Base-by-base conservation (phyloP, 1,140 invertebrate genomes). In the Mercenaria mercenaria region DNA sequence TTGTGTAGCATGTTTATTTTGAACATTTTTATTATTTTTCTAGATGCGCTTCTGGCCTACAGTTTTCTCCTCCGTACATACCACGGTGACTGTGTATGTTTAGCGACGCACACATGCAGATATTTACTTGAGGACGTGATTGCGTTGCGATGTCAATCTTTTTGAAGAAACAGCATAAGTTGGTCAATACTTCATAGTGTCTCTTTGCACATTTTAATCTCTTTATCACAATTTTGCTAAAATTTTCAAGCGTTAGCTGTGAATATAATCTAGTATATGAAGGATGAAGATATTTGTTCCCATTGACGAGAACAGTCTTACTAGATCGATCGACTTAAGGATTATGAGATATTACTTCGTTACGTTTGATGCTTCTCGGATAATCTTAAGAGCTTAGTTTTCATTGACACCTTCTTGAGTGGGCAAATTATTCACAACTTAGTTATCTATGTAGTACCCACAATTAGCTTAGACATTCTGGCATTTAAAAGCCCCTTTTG, bases 221-320 rank as follows among this genome's bases (percentile, higher is more conserved):
- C 37, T 67, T 88, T 88, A 88, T 88, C 85, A 61, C 67, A 23
- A 79, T 79, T 88, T 88, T 76, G 34, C 56, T 26, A 88, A 59
- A 74, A 41, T 85, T 69, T 39, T 50, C 82, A 74, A 39, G 41
- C 18, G 0, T 32, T 26, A 88, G 56, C 72, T 88, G 72, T 88
- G 52, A 88, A 64, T 47, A 32, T 88, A 88, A 88, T 88, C 85
- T 79, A 76, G 26, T 88, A 84, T 47, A 69, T 20, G 59, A 50
- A 37, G 18, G 56, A 84, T 67, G 23, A 26, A 69, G 69, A 86
- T 74, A 76, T 20, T 86, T 50, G 69, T 76, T 76, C 20, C 69
- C 18, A 56, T 15, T 13, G 8, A 37, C 56, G 20, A 86, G 83
- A 50, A 50, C 20, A 20, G 67, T 61, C 20, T 23, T 20, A 15